Evolutionary conservation across 1,140 invertebrate species (phyloP).

Genomic region (Heliconius nattereri): DNA sequence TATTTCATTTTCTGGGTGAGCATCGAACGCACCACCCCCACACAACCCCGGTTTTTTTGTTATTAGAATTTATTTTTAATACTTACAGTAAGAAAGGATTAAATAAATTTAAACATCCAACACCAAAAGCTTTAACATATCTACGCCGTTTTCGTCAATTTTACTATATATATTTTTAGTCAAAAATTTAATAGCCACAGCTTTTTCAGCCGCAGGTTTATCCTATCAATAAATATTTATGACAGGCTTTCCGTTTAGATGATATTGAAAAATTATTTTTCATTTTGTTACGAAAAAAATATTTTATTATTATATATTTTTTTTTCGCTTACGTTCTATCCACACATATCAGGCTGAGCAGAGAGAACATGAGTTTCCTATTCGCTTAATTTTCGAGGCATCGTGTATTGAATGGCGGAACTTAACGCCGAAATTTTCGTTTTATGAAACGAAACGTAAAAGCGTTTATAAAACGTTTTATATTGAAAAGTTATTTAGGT

Average conservation of each 20-base stretch:
- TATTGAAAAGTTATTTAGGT: constrained; percentile 5
- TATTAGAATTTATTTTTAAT: not conserved
- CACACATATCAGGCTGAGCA: too few relatives aligned
- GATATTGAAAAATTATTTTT: not conserved
- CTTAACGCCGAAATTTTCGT: not conserved
- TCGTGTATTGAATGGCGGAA: too few relatives aligned
- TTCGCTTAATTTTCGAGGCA: too few relatives aligned
- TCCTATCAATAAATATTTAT: constrained; percentile 9
- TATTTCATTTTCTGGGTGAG: too few relatives aligned
- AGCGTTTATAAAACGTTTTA: not conserved
- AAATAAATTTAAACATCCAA: not conserved
- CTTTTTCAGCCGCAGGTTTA: constrained; percentile 21
- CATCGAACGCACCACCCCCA: too few relatives aligned
- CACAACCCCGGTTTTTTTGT: not conserved
- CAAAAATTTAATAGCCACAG: not conserved
- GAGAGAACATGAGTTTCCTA: too few relatives aligned
- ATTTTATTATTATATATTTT: not conserved
- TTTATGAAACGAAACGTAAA: not conserved
- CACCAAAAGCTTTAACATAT: not conserved
- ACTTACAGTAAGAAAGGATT: not conserved
- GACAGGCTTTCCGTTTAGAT: constrained; percentile 11
- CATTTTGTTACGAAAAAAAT: not conserved
- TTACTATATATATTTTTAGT: not conserved
- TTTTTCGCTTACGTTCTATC: too few relatives aligned
- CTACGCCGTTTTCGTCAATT: not conserved